Percentiles rank a stretch among this genome's conserved stretches.
Conservation (phyloP, 2,888 invertebrate genomes). For the Eupithecia dodoneata region DNA sequence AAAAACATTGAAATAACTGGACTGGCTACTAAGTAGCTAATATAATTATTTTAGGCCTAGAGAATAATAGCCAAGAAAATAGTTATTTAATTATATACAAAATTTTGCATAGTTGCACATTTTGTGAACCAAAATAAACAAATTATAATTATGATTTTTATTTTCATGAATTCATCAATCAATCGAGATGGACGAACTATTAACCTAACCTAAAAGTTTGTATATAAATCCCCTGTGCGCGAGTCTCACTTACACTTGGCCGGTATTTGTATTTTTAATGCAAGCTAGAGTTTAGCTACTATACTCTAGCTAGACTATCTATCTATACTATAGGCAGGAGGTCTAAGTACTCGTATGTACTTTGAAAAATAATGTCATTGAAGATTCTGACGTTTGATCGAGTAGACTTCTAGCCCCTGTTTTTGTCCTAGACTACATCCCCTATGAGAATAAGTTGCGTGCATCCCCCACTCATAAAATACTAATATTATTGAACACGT, state of each 20-base stretch:
- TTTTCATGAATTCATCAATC: background rate
- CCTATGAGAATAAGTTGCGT: slow-evolving; percentile 12
- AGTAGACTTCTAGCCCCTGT: background rate
- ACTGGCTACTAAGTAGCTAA: background rate
- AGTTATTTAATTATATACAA: too few relatives aligned
- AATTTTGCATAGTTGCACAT: background rate
- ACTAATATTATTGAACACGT: slow-evolving; percentile 35
- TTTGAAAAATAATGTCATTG: background rate
- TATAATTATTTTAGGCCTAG: background rate
- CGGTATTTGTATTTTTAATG: too few relatives aligned
- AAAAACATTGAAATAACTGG: background rate
- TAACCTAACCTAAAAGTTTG: background rate
- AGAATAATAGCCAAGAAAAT: too few relatives aligned
- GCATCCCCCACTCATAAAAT: slow-evolving; percentile 28
- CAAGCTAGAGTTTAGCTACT: too few relatives aligned
- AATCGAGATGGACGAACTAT: background rate
- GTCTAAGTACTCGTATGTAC: too few relatives aligned
- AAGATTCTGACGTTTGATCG: background rate
- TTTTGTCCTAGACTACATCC: slow-evolving; percentile 17
- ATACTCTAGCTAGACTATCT: too few relatives aligned
- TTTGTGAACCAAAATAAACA: background rate
- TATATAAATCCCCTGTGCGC: background rate
- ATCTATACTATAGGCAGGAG: background rate
- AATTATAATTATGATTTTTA: background rate
- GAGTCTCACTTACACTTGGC: background rate